Evolutionary conservation across 2,113 vertebrate species (phyloP), one percentile per base, ranked within the genome.

Genomic region (Anseranas semipalmata): DNA sequence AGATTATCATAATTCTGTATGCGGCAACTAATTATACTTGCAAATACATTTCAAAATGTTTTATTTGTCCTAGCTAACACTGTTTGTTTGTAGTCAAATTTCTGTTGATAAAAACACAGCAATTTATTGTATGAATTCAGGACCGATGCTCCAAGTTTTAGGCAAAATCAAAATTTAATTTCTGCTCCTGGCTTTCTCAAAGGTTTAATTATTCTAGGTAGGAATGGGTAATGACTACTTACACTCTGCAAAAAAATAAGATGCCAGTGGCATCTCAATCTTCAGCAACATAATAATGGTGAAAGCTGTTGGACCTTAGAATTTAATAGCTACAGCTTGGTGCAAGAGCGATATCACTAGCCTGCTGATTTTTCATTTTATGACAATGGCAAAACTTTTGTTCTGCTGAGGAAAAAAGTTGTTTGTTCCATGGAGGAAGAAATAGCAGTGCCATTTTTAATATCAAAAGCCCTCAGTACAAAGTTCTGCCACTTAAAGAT

Each of bases 401-500:
- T 90, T 87, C 79, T 63, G 10, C 30, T 83, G n/a, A 33, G 13
- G 43, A 66, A 91, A 87, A 46, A 70, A 22, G 43, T 76, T 74
- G 45, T 55, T 87, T 8, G 0, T 75, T 84, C 77, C 50, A 4
- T 15, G 37, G 13, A 75, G 87, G 20, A 68, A 16, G 53, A 85
- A 93, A 90, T 28, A 93, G 43, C 71, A 68, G 59, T 62, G 10
- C 16, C 60, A 81, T 87, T 96, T 93, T 85, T 87, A 95, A 80
- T 83, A 87, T 16, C 43, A 58, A 43, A 90, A 81, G 39, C 39
- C 56, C 39, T 90, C 72, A 85, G 52, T 71, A 90, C 63, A 93
- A 93, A 85, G 67, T 87, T 59, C 37, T 67, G 67, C 82, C 80
- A 52, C 88, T 89, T 94, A 91, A 95, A 96, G 66, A 85, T 92